Evolutionary conservation across 2,797 vertebrate species (phyloP).

Genomic region (Sebastes hopkinsi): DNA sequence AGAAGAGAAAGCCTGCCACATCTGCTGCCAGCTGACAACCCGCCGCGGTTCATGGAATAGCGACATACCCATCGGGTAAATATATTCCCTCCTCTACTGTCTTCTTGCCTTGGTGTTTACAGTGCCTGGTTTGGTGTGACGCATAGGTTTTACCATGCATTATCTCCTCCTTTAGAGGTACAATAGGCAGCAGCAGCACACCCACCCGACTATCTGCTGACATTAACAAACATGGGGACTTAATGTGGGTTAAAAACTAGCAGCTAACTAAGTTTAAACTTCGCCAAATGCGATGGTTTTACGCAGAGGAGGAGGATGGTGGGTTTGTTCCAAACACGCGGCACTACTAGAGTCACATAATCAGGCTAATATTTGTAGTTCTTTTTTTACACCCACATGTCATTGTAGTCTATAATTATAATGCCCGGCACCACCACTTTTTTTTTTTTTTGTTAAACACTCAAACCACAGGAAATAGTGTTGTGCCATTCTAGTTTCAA

Average conservation of each 20-base stretch:
- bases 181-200: background rate
- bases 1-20: conserved; percentile 50
- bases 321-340: background rate
- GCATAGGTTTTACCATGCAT: conserved; percentile 73
- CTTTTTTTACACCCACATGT: background rate
- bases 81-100: conserved; percentile 30
- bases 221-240: background rate
- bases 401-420: background rate
- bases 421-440: background rate
- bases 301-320: background rate
- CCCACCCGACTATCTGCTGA: conserved; percentile 3
- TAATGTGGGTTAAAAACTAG: background rate
- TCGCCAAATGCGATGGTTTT: conserved; percentile 11
- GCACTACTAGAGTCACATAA: background rate
- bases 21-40: conserved; percentile 63
- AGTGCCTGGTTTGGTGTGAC: conserved; percentile 70
- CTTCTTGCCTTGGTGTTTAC: conserved; percentile 51
- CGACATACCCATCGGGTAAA: conserved; percentile 76
- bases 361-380: background rate
- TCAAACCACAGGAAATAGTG: conserved; percentile 12
- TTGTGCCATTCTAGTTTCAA: conserved; percentile 48
- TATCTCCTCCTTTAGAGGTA: conserved; percentile 32
- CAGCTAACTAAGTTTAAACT: conserved; percentile 44
- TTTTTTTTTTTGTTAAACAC: background rate
- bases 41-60: conserved; percentile 74